Base-by-base conservation (phyloP, 2,888 invertebrate genomes). In the Lochmaea capreae region DNA sequence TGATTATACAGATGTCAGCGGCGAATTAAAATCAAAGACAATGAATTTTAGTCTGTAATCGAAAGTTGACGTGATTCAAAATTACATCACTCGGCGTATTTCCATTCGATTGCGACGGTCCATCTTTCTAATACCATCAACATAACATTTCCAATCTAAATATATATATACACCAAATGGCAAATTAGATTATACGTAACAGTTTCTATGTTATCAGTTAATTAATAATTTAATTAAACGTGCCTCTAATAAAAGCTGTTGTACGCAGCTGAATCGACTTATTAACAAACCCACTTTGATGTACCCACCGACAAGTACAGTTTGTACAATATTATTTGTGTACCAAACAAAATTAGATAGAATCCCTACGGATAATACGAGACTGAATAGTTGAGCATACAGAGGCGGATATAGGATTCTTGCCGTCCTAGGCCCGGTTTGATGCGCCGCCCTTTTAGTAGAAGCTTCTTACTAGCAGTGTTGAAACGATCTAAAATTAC, bases 151-250 rank as follows among this genome's bases (percentile, higher is more conserved):
- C 54, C 54, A 10, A 54, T 54, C 54, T 10, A 39, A 8, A 6
- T 39, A 39, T 39, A 39, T 5, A 5, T 39, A 8, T 5, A 54
- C 9, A 11, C 54, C 54, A 16, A 16, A 54, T 54, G 54, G 6
- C 54, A 18, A 16, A 54, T 54, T 52, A 5, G 16, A 52, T 52
- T 54, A 54, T 54, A 4, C 18, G 54, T 18, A 2, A 18, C 16
- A 54, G 14, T 8, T n/a, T 52, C n/a, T 16, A 2, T 9, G 10
- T 18, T 54, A 54, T 54, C 54, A 54, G 54, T 54, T 54, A 54
- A 54, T 54, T 54, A 54, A 54, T 54, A 54, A 54, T 18, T 54
- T 54, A 54, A 54, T 54, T 54, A 16, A 54, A 54, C 16, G 18
- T 18, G 18, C 10, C 54, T 52, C 16, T 9, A 54, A 54, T 54